Evolutionary conservation across 1,140 invertebrate species (phyloP), one percentile per base, ranked within the genome.

Genomic region (Cheumatopsyche charites): DNA sequence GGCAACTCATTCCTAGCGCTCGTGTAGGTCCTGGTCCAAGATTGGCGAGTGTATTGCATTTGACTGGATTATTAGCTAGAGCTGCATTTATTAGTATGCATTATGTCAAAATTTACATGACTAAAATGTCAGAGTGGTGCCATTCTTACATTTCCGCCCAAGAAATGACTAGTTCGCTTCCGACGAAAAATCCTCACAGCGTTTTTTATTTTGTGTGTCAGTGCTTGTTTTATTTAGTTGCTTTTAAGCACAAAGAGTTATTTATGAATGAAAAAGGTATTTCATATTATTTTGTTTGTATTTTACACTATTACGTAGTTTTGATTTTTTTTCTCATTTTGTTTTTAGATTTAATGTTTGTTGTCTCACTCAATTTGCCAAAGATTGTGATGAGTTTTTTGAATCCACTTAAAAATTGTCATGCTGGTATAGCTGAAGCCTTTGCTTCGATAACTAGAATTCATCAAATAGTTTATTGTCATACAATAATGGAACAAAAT

Each of bases 391-490:
- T 90, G 1, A 91, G 90, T 78, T 84, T 88, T 67, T 84, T 98
- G 71, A 98, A 98, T 85, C 96, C 96, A 1, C 82, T 98, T 13
- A 86, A 89, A 62, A 86, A 90, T 0, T 96, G 94, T 80, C 85
- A 91, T 55, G 87, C 89, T 0, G 86, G 90, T 15, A 88, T 98
- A 19, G 89, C 91, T 0, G 89, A 90, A 76, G 91, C 91, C 21
- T 98, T 98, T 83, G 92, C 94, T 1, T 89, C 90, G 0, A 87
- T 96, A 4, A 90, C 93, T 0, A 87, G 92, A 75, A 89, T 88
- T n/a, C 92, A 96, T 80, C 95, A 97, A 79, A 84, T 98, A 52
- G 94, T 92, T 3, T 97, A 97, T 82, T 98, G 95, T 82, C 92
- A 95, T 80, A 88, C 94, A 0, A 87, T 97, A 52, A 92, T 98